Evolutionary conservation across 2,888 invertebrate genomes (phyloP).

Genomic region (Acanthosoma haemorrhoidale): DNA sequence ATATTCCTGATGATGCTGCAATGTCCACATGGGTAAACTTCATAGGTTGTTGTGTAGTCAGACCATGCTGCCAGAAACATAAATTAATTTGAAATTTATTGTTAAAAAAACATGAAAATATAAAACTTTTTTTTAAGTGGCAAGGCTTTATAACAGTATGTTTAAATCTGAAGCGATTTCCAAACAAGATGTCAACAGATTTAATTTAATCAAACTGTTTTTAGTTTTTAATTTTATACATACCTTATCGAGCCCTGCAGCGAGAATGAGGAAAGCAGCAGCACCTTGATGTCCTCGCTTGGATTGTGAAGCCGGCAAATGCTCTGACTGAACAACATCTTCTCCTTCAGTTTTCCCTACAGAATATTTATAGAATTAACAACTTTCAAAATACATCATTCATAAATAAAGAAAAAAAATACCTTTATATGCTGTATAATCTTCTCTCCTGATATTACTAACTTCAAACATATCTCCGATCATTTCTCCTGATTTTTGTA

Average conservation of each 20-base stretch:
- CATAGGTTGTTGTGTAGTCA: slow-evolving; percentile 56
- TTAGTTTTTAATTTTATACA: too few species aligned
- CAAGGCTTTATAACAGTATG: too few species aligned
- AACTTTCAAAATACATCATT: background rate
- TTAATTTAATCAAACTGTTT: too few species aligned
- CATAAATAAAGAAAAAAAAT: slow-evolving; percentile 16
- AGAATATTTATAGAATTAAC: background rate
- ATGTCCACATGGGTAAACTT: slow-evolving; percentile 79
- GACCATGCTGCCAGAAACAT: slow-evolving; percentile 55
- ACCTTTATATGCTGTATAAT: slow-evolving; percentile 61
- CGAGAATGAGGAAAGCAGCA: slow-evolving; percentile 78
- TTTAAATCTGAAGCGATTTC: too few species aligned
- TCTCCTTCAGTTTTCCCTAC: slow-evolving; percentile 69
- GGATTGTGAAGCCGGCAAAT: slow-evolving; percentile 59
- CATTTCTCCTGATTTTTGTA: slow-evolving; percentile 64
- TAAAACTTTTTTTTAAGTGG: too few species aligned
- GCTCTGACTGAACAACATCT: slow-evolving; percentile 74
- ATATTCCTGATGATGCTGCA: slow-evolving; percentile 62
- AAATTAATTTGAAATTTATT: too few species aligned
- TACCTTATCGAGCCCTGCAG: slow-evolving; percentile 72
- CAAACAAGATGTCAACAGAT: too few species aligned
- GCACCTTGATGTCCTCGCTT: slow-evolving; percentile 79
- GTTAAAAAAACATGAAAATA: too few species aligned
- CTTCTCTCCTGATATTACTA: slow-evolving; percentile 67
- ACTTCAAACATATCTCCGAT: slow-evolving; percentile 80